These are phyloP conservation scores for Apis laboriosa DNA, from an alignment of 1,140 invertebrate genomes.

Conservation along the genomic window DNA sequence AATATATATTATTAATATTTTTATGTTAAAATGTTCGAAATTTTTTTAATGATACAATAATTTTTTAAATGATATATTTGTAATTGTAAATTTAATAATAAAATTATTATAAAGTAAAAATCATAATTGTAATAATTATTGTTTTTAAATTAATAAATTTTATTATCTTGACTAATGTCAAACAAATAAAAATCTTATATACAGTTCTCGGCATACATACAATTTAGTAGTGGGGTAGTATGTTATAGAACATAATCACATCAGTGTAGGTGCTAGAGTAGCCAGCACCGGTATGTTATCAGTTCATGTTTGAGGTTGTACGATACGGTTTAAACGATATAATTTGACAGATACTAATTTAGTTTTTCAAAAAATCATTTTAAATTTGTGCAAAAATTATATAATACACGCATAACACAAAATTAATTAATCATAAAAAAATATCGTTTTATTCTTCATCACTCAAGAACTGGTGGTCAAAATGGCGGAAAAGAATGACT, in stretches of 20 bases:
- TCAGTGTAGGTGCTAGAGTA: conserved; percentile 8
- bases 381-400: neutral
- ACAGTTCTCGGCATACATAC: neutral
- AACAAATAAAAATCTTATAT: conserved; percentile 5
- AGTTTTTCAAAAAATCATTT: neutral
- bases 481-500: conserved; percentile 74
- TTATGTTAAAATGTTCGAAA: neutral
- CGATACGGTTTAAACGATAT: neutral
- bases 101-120: neutral
- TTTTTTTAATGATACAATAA: neutral
- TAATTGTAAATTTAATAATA: too few species aligned
- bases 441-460: conserved; percentile 25
- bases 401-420: neutral
- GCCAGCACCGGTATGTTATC: conserved; percentile 31
- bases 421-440: neutral
- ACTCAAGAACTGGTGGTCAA: conserved; percentile 63
- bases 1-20: neutral
- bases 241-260: conserved; percentile 28
- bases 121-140: neutral
- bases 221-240: conserved; percentile 14
- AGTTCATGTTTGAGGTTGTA: conserved; percentile 26
- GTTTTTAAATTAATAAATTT: neutral
- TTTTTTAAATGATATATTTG: neutral
- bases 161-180: neutral
- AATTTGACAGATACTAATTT: neutral